Conservation (phyloP, 1,140 invertebrate genomes). For the Pinna nobilis region DNA sequence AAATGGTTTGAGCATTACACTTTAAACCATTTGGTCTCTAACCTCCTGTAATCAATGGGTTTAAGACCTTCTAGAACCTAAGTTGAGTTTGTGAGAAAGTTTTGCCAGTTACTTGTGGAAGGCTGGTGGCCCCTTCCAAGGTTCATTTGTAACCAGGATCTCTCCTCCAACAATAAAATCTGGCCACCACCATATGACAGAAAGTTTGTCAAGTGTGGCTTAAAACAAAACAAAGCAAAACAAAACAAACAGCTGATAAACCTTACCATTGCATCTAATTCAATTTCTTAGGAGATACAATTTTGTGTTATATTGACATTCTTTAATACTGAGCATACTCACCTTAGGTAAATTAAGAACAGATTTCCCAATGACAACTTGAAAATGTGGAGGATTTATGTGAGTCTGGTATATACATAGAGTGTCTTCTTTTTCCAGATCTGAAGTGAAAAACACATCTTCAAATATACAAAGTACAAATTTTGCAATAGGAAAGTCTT, state of each 20-base stretch:
- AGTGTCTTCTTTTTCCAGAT: slow-evolving; percentile 68
- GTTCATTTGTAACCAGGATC: no score
- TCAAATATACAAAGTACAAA: not conserved
- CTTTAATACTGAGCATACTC: slow-evolving; percentile 47
- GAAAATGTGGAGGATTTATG: slow-evolving; percentile 84
- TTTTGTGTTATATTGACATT: not conserved
- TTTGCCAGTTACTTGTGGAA: no score
- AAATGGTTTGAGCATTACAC: no score
- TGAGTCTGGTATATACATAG: slow-evolving; percentile 74
- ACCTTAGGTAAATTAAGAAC: slow-evolving; percentile 82
- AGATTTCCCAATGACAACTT: slow-evolving; percentile 80
- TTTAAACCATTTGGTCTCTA: no score
- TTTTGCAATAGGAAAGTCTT: not conserved
- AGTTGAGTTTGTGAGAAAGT: no score
- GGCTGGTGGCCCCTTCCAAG: no score
- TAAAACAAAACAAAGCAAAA: not conserved
- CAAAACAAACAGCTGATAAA: not conserved
- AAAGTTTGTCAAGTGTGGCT: no score
- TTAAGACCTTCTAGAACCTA: not conserved
- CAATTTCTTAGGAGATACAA: not conserved
- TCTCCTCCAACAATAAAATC: no score
- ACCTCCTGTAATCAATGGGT: not conserved
- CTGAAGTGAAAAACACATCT: slow-evolving; percentile 39
- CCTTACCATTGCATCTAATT: not conserved
- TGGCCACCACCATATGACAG: no score